phyloP scores from a whole-genome alignment of 2,113 vertebrate species.

The Ailuropoda melanoleuca region DNA sequence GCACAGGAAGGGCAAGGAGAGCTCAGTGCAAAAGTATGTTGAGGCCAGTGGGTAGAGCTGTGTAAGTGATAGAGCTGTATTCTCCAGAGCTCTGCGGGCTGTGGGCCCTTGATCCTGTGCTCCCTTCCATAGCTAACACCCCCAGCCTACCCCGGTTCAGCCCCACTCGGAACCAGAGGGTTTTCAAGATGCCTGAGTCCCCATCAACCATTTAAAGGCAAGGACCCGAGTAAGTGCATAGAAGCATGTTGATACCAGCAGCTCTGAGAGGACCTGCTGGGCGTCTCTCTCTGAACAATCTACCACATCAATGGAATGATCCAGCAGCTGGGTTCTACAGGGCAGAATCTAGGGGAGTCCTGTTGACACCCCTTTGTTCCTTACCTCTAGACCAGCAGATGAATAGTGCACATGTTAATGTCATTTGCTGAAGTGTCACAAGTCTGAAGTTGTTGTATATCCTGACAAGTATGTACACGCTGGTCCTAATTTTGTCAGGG shows the following conservation, averaged over 20 bases:
- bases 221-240: not conserved
- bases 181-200: not conserved
- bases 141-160: not conserved
- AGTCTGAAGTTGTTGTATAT: conserved; percentile 23
- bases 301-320: not conserved
- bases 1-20: not conserved
- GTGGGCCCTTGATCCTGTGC: not conserved
- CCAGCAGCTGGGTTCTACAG: not conserved
- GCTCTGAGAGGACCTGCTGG: not conserved
- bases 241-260: not conserved
- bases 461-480: conserved; percentile 46
- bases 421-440: not conserved
- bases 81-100: not conserved
- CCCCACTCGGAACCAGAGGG: not conserved
- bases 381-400: conserved; percentile 18
- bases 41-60: not conserved
- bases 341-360: not conserved
- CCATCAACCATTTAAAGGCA: not conserved
- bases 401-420: conserved; percentile 14
- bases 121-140: not conserved
- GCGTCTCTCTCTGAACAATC: not conserved
- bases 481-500: conserved; percentile 59
- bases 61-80: not conserved
- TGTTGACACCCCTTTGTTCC: conserved; percentile 45
- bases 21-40: not conserved